These are phyloP conservation scores for Holothuria glaberrima DNA, from an alignment of 35 echinoderm and acorn worm species.

Conservation along the genomic window DNA sequence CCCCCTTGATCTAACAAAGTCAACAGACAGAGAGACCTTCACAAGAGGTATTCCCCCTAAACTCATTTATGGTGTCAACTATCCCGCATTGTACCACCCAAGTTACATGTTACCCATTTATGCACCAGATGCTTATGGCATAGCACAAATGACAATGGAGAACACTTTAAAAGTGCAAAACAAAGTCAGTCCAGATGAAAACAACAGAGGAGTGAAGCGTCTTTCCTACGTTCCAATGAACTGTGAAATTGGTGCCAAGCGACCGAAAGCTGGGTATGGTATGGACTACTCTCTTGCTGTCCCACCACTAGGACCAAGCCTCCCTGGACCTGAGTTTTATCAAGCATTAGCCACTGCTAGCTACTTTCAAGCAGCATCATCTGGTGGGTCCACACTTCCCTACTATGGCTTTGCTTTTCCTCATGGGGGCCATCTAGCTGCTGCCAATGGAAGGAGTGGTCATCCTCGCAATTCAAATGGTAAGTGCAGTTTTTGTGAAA, in stretches of 20 bases:
- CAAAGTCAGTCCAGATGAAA: slow-evolving; percentile 1
- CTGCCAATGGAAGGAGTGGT: slow-evolving; percentile 8
- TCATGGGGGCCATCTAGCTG: slow-evolving; percentile 3
- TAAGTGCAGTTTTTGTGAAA: neutral
- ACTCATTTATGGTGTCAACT: slow-evolving; percentile 84
- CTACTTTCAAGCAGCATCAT: slow-evolving; percentile 52
- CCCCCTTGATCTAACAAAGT: slow-evolving; percentile 83
- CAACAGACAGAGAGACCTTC: slow-evolving; percentile 59
- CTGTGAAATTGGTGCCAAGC: slow-evolving; percentile 56
- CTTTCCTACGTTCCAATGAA: slow-evolving; percentile 76
- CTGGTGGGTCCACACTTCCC: slow-evolving; percentile 21
- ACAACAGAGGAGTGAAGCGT: slow-evolving; percentile 68
- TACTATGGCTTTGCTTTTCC: slow-evolving; percentile 53
- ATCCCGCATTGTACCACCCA: slow-evolving; percentile 74
- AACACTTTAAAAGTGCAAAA: slow-evolving; percentile 79
- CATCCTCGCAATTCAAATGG: slow-evolving; percentile 19
- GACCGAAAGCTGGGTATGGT: slow-evolving; percentile 71
- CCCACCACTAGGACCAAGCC: slow-evolving; percentile 43
- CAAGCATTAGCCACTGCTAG: slow-evolving; percentile 64
- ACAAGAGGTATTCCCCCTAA: slow-evolving; percentile 55
- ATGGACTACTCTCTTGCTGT: slow-evolving; percentile 73
- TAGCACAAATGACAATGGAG: slow-evolving; percentile 71
- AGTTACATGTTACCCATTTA: slow-evolving; percentile 68
- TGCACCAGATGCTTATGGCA: slow-evolving; percentile 56
- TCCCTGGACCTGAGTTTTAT: slow-evolving; percentile 65